phyloP scores from a whole-genome alignment of 1,140 invertebrate genomes.

The Helicoverpa armigera region DNA sequence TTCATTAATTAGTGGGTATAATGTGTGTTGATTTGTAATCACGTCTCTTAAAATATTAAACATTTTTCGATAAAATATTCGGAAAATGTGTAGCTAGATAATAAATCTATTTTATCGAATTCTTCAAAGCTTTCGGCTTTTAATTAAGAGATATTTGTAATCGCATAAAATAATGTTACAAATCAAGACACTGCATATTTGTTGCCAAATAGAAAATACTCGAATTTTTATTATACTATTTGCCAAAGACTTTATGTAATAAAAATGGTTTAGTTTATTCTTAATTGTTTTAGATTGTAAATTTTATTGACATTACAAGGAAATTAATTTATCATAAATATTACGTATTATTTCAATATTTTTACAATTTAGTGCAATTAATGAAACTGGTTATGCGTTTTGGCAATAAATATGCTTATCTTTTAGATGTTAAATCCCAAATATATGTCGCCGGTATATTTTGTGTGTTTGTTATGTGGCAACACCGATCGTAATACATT shows the following conservation, averaged over 20 bases:
- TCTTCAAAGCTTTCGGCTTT: background rate
- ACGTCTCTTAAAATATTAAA: background rate
- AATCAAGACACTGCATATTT: background rate
- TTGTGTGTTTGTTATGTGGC: background rate
- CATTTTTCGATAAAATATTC: no score
- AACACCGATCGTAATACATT: background rate
- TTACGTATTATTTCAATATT: no score
- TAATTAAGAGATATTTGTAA: background rate
- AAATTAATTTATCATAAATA: no score
- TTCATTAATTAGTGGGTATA: background rate
- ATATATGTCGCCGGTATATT: background rate
- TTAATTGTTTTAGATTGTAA: no score
- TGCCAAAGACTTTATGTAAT: background rate
- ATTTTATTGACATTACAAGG: no score
- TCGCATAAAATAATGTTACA: background rate
- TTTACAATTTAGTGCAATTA: no score
- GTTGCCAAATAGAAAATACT: background rate
- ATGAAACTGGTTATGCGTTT: background rate
- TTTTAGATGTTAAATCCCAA: background rate
- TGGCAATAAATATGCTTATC: background rate
- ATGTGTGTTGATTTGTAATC: conserved; percentile 1
- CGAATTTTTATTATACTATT: background rate
- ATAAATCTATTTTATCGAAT: background rate
- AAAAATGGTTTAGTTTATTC: background rate
- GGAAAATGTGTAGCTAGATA: background rate